Conservation (phyloP, 2,888 invertebrate species). For the Bhutanitis thaidina region DNA sequence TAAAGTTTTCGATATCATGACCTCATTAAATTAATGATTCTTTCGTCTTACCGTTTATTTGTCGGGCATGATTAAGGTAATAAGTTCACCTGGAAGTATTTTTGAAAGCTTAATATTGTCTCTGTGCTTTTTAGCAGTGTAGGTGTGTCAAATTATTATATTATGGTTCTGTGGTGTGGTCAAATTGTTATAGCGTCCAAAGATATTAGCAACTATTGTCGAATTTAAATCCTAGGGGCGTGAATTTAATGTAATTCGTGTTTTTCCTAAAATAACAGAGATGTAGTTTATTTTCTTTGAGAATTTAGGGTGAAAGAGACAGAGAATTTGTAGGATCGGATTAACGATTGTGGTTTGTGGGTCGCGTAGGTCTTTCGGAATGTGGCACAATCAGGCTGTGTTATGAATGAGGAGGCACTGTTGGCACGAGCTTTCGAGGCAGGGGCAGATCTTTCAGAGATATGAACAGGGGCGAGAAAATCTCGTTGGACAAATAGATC, state of each 20-base stretch:
- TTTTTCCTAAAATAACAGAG: slow-evolving; percentile 2
- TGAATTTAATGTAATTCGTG: slow-evolving; percentile 8
- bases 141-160: slow-evolving; percentile 19
- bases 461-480: slow-evolving; percentile 95
- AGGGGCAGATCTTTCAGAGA: slow-evolving; percentile 94
- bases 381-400: slow-evolving; percentile 72
- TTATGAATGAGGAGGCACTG: slow-evolving; percentile 88
- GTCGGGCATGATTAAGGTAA: not conserved
- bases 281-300: slow-evolving; percentile 13
- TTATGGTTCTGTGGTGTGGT: slow-evolving; percentile 24
- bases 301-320: slow-evolving; percentile 4
- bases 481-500: slow-evolving; percentile 93
- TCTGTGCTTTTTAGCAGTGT: not conserved
- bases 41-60: not conserved
- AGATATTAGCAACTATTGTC: slow-evolving; percentile 14
- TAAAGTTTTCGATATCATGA: too few relatives aligned
- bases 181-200: slow-evolving; percentile 25
- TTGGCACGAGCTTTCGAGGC: slow-evolving; percentile 92
- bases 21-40: not conserved
- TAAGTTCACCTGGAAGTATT: not conserved
- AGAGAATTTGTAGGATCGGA: slow-evolving; percentile 23
- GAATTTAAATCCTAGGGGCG: slow-evolving; percentile 6
- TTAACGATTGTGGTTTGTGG: slow-evolving; percentile 35
- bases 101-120: not conserved
- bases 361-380: slow-evolving; percentile 53